Base-by-base conservation (phyloP, 2,113 vertebrate genomes). In the Melanocharis versteri region DNA sequence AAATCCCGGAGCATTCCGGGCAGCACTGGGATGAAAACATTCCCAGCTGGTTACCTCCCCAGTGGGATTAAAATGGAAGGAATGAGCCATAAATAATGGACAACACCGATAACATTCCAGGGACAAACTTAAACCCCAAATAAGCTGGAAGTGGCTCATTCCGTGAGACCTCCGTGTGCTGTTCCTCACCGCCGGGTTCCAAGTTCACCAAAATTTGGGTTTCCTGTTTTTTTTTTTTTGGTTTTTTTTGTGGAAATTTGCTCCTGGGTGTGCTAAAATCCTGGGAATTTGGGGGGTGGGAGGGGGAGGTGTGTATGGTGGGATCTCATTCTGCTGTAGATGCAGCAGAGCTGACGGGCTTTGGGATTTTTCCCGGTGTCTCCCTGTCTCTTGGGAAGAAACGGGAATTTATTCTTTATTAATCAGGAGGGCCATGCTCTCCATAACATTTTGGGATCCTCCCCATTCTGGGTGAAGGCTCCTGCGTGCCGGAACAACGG, bases 401-500 rank as follows among this genome's bases (percentile, higher is more conserved):
- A 42, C 0, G 3, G 28, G 26, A 22, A 30, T 24, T 10, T 3
- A 3, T 27, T 7, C 5, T 26, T 45, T n/a, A 8, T 58, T 21
- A 4, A 12, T 33, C 35, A 2, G 2, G 56, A 40, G 35, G 23
- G 22, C 33, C 79, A 7, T 1, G 11, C 3, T 4, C 28, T 69
- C 42, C 2, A 0, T 4, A 7, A 26, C 7, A 0, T 3, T 48
- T 70, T 7, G 70, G 47, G 64, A 14, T 51, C 35, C 39, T 54
- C 50, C 14, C 19, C 5, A 0, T 7, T 8, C 13, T 28, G 0
- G 0, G 8, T 0, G 8, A 7, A 42, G 57, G 64, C 39, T 77
- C 71, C 79, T 12, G 2, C 2, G 1, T 14, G 72, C 28, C 0
- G 0, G 35, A 27, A 28, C 1, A 20, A 23, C 0, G 0, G 5